A percentile compares a stretch with the other conserved stretches of the same genome.
These are phyloP conservation scores for Brenthis ino DNA, from an alignment of 2,888 invertebrate genomes.

Conservation along the genomic window DNA sequence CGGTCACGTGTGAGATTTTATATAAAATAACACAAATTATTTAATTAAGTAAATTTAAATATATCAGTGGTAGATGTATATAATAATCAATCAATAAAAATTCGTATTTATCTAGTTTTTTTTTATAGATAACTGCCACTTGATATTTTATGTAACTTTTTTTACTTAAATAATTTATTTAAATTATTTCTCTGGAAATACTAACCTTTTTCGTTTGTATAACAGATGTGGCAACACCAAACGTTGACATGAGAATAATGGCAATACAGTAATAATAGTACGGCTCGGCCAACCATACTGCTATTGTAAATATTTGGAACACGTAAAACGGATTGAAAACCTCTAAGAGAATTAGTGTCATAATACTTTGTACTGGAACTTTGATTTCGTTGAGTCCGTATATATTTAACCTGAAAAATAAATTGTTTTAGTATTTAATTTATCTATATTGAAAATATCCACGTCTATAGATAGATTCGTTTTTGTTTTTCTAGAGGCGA, in stretches of 20 bases:
- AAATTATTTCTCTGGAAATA: slow-evolving; percentile 2
- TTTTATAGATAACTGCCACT: not conserved
- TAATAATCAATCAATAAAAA: no score
- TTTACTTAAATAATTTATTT: not conserved
- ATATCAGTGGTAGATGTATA: no score
- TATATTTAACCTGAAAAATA: slow-evolving; percentile 84
- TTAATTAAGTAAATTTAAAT: no score
- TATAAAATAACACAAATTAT: no score
- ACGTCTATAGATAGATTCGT: no score
- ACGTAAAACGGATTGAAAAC: slow-evolving; percentile 97
- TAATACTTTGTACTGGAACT: slow-evolving; percentile 88
- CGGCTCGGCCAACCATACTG: slow-evolving; percentile 93
- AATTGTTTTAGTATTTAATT: not conserved
- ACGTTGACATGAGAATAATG: slow-evolving; percentile 91
- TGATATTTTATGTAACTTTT: not conserved
- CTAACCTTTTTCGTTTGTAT: slow-evolving; percentile 91
- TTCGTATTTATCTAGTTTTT: no score
- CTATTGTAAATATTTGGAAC: slow-evolving; percentile 95
- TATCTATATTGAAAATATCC: no score
- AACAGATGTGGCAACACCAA: slow-evolving; percentile 91
- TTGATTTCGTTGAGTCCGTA: slow-evolving; percentile 93
- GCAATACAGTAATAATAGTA: slow-evolving; percentile 95
- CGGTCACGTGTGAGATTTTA: no score
- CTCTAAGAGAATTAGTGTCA: slow-evolving; percentile 89
- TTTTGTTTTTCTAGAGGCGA: no score